These are phyloP conservation scores for Mesopsocus fuscifrons DNA, from an alignment of 2,888 invertebrate genomes.

Conservation along the genomic window DNA sequence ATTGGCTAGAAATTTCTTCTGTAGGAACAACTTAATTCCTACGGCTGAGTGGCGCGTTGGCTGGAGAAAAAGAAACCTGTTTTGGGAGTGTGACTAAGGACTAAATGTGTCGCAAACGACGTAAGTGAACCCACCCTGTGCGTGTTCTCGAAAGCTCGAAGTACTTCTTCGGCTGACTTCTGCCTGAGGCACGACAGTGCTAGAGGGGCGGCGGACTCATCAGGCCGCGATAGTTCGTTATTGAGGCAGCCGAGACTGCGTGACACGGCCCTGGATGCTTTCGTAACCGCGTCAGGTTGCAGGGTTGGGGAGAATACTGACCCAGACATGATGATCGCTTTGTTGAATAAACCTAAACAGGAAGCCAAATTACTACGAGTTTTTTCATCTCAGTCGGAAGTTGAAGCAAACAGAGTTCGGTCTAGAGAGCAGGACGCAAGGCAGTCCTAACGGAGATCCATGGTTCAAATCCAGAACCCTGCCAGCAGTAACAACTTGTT, in stretches of 20 bases:
- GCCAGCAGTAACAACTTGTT: no score
- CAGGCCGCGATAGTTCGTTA: conserved; percentile 13
- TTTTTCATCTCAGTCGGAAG: no score
- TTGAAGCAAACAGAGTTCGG: no score
- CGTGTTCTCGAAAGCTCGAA: conserved; percentile 35
- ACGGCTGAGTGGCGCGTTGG: no score
- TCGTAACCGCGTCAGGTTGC: conserved; percentile 21
- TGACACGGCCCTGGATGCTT: conserved; percentile 35
- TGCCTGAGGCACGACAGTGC: conserved; percentile 40
- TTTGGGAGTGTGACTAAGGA: no score
- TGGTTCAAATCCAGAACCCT: no score
- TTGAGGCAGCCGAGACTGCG: conserved; percentile 31
- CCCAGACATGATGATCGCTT: conserved; percentile 48
- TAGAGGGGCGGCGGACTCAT: conserved; percentile 10
- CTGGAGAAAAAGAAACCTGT: no score
- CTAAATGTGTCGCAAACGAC: no score
- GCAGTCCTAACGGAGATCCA: no score
- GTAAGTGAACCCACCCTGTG: conserved; percentile 24
- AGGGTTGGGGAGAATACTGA: conserved; percentile 29
- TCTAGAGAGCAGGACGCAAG: no score
- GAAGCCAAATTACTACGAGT: conserved; percentile 11
- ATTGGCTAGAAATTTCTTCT: conserved; percentile 8
- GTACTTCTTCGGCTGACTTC: conserved; percentile 37
- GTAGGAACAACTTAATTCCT: no score
- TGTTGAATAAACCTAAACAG: conserved; percentile 38